Conservation (phyloP, 1,140 invertebrate genomes). For the Anadara kagoshimensis region DNA sequence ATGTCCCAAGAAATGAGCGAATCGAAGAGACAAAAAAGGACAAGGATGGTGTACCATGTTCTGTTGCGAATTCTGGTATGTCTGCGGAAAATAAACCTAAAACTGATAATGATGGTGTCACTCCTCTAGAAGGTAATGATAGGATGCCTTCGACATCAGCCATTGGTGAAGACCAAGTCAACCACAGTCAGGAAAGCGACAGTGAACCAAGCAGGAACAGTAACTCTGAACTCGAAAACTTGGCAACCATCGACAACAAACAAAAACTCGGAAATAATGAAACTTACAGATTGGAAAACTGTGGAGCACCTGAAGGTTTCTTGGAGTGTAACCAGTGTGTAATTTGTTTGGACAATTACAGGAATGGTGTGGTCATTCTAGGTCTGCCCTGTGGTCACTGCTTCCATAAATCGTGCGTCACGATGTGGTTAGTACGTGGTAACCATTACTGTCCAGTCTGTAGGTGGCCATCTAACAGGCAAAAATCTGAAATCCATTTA, state of each 20-base stretch:
- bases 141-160: too few species aligned
- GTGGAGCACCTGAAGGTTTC: neutral
- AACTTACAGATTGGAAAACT: neutral
- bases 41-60: too few species aligned
- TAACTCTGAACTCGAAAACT: neutral
- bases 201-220: conserved; percentile 4
- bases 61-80: too few species aligned
- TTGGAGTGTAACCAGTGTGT: conserved; percentile 73
- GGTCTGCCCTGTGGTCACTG: conserved; percentile 77
- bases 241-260: neutral
- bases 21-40: too few species aligned
- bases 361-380: conserved; percentile 70
- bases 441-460: conserved; percentile 78
- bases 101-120: too few species aligned
- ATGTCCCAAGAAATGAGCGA: conserved; percentile 1
- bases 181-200: neutral
- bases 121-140: too few species aligned
- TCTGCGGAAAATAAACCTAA: too few species aligned
- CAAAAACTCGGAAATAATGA: conserved; percentile 12
- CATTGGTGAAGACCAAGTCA: too few species aligned
- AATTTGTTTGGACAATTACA: conserved; percentile 77
- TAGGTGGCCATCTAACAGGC: conserved; percentile 76
- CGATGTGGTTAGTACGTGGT: conserved; percentile 75
- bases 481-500: conserved; percentile 49
- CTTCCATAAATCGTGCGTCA: conserved; percentile 77